Evolutionary conservation across 2,888 invertebrate species (phyloP).

Genomic region (Lithophane leautieri): DNA sequence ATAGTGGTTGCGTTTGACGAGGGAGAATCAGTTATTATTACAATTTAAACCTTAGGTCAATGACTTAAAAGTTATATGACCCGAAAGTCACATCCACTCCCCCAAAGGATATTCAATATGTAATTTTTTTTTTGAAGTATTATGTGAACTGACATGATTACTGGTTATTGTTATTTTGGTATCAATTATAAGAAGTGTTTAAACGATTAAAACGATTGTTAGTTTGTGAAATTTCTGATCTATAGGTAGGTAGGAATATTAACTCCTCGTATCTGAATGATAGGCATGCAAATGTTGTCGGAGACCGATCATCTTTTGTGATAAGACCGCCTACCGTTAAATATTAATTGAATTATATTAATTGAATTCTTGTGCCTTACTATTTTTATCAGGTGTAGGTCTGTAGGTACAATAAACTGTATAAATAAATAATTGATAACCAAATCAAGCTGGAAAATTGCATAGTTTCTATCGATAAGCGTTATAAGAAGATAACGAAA

Average conservation of each 20-base stretch:
- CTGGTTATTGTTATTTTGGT: background rate
- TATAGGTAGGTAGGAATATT: slow-evolving; percentile 12
- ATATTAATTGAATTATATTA: slow-evolving; percentile 27
- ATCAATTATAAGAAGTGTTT: background rate
- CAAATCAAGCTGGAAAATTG: slow-evolving; percentile 3
- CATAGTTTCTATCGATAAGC: background rate
- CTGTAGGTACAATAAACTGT: background rate
- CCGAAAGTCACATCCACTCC: background rate
- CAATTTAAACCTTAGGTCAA: background rate
- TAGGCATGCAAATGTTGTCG: background rate
- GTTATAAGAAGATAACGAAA: background rate
- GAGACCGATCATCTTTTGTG: background rate
- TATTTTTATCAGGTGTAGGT: slow-evolving; percentile 8
- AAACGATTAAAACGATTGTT: background rate
- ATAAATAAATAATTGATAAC: slow-evolving; percentile 10
- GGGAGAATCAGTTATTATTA: background rate
- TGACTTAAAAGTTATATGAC: background rate
- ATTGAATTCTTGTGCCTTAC: slow-evolving; percentile 12
- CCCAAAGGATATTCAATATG: slow-evolving; percentile 6
- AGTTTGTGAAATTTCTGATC: background rate
- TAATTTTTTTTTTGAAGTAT: background rate
- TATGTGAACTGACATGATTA: background rate
- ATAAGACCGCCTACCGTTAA: slow-evolving; percentile 14
- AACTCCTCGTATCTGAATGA: background rate
- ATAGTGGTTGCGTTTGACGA: slow-evolving; percentile 1